Percentiles rank a stretch among this genome's conserved stretches.
Evolutionary conservation across 2,113 vertebrate genomes (phyloP).

Genomic region (Raja brachyura): DNA sequence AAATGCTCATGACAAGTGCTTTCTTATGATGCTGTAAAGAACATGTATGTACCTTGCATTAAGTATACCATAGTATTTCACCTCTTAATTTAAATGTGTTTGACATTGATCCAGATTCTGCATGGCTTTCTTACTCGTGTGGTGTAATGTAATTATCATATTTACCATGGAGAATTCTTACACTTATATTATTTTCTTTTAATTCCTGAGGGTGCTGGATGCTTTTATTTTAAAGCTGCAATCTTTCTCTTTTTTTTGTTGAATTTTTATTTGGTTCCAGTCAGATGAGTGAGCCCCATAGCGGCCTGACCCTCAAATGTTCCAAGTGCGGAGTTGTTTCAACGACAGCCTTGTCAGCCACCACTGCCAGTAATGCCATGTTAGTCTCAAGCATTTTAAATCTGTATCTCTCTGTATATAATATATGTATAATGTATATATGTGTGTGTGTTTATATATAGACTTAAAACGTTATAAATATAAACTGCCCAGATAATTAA

Average conservation of each 20-base stretch:
- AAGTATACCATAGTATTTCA: neutral
- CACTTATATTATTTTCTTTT: neutral
- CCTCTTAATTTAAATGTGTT: neutral
- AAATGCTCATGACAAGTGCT: neutral
- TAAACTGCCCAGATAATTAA: slow-evolving; percentile 3
- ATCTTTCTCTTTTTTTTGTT: slow-evolving; percentile 61
- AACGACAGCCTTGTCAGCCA: slow-evolving; percentile 99
- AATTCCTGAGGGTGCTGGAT: slow-evolving; percentile 23
- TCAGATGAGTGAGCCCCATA: slow-evolving; percentile 99
- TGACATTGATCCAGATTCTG: slow-evolving; percentile 12
- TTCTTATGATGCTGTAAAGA: neutral
- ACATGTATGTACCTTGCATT: neutral
- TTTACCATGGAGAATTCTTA: slow-evolving; percentile 24
- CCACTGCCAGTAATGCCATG: slow-evolving; percentile 99
- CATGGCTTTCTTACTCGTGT: slow-evolving; percentile 32
- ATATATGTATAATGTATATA: slow-evolving; percentile 7
- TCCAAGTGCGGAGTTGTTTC: slow-evolving; percentile 99
- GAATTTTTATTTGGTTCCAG: slow-evolving; percentile 87
- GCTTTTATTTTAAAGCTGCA: slow-evolving; percentile 35
- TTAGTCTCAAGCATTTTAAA: slow-evolving; percentile 80
- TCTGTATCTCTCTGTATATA: slow-evolving; percentile 7
- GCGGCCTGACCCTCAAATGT: slow-evolving; percentile 99
- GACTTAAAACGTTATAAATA: slow-evolving; percentile 21
- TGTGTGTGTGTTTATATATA: neutral
- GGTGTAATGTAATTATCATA: slow-evolving; percentile 25